Evolutionary conservation across 2,888 invertebrate species (phyloP).

Genomic region (Agrotis puta): DNA sequence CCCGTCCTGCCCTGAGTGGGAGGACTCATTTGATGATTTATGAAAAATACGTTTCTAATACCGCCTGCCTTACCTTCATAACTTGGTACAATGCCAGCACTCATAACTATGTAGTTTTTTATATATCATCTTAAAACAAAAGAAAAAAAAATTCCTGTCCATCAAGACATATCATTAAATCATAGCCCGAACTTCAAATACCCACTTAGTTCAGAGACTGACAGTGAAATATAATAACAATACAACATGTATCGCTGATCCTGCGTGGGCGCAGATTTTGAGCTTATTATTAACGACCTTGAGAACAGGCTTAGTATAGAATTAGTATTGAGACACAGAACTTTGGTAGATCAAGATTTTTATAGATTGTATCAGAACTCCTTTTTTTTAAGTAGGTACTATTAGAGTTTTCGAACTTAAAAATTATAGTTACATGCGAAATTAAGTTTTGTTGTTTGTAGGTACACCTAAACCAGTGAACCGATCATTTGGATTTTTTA

Average conservation of each 20-base stretch:
- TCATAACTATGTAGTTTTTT: neutral
- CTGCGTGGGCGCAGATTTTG: slow-evolving; percentile 12
- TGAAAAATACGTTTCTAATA: too few species aligned
- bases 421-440: too few species aligned
- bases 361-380: neutral
- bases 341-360: neutral
- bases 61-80: too few species aligned
- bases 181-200: slow-evolving; percentile 8
- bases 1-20: too few species aligned
- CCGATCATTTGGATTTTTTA: too few species aligned
- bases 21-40: too few species aligned
- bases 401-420: too few species aligned
- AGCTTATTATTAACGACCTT: slow-evolving; percentile 43
- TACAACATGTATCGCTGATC: slow-evolving; percentile 35
- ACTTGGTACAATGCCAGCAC: too few species aligned
- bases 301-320: slow-evolving; percentile 22
- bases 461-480: too few species aligned
- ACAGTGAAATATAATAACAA: slow-evolving; percentile 56
- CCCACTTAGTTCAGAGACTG: slow-evolving; percentile 12
- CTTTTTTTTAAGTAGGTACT: too few species aligned
- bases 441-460: too few species aligned
- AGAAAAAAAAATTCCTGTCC: neutral
- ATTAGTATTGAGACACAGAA: slow-evolving; percentile 10
- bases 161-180: slow-evolving; percentile 16
- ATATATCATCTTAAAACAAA: neutral